Evolutionary conservation across 1,140 invertebrate species (phyloP).

Genomic region (Aphidius ervi): DNA sequence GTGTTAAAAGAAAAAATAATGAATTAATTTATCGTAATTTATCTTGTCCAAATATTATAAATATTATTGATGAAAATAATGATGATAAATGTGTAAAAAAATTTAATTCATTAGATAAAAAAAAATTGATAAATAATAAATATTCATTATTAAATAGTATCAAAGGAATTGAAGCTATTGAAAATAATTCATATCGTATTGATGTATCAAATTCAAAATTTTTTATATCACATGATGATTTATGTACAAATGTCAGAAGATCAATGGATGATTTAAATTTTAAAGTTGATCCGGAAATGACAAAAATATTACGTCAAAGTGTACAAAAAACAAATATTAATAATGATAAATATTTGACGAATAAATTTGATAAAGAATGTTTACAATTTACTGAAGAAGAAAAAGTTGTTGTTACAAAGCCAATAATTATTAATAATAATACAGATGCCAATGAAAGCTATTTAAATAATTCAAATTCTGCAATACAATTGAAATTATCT

Average conservation of each 20-base stretch:
- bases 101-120: not conserved
- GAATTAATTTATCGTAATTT: constrained; percentile 1
- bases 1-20: not conserved
- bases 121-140: constrained; percentile 14
- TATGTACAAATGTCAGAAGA: constrained; percentile 31
- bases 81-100: not conserved
- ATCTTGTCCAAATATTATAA: not conserved
- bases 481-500: constrained; percentile 17
- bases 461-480: constrained; percentile 22
- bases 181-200: constrained; percentile 32
- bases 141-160: constrained; percentile 31
- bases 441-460: constrained; percentile 10
- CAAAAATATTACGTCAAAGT: constrained; percentile 33
- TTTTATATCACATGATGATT: constrained; percentile 39
- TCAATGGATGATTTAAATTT: constrained; percentile 40
- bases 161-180: constrained; percentile 31
- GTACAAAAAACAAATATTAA: constrained; percentile 25
- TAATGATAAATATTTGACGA: not conserved
- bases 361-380: not conserved
- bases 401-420: constrained; percentile 15
- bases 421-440: constrained; percentile 18
- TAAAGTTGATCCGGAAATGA: constrained; percentile 40
- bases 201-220: constrained; percentile 40
- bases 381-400: not conserved
- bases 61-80: constrained; percentile 1